Conservation (phyloP, 2,113 vertebrate genomes). For the Gavia stellata region DNA sequence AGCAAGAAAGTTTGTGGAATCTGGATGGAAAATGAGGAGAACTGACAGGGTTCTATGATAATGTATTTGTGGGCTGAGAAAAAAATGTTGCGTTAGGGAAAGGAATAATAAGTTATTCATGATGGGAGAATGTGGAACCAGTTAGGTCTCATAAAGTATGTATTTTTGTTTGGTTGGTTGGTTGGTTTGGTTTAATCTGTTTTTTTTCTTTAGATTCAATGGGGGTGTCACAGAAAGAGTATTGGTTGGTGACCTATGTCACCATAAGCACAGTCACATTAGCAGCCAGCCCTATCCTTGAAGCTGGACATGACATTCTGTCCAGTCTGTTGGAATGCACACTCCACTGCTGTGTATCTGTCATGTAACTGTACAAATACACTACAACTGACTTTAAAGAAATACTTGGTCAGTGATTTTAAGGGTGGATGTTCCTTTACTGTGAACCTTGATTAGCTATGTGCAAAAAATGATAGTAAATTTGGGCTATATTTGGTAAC, state of each 20-base stretch:
- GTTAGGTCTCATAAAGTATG: background rate
- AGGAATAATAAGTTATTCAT: background rate
- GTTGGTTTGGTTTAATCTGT: too few species aligned
- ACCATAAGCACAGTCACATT: background rate
- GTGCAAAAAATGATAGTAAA: background rate
- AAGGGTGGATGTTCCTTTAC: background rate
- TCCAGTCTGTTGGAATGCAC: background rate
- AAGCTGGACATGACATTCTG: background rate
- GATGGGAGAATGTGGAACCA: background rate
- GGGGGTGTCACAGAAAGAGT: background rate
- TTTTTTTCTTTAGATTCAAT: background rate
- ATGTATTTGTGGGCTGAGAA: background rate
- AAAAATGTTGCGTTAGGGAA: background rate
- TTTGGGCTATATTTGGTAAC: background rate
- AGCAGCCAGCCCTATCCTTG: background rate
- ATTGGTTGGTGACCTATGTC: background rate
- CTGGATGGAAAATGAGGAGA: background rate
- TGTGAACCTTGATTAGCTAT: background rate
- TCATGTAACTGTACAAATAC: background rate
- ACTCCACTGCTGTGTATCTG: background rate
- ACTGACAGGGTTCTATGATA: background rate
- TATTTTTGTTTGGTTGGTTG: background rate
- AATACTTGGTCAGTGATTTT: background rate
- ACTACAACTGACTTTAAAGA: background rate
- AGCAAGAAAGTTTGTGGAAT: background rate